Percentiles rank a stretch among this genome's conserved stretches.
These are phyloP conservation scores for Cenopis cana DNA, from an alignment of 2,888 invertebrate genomes.

Conservation along the genomic window DNA sequence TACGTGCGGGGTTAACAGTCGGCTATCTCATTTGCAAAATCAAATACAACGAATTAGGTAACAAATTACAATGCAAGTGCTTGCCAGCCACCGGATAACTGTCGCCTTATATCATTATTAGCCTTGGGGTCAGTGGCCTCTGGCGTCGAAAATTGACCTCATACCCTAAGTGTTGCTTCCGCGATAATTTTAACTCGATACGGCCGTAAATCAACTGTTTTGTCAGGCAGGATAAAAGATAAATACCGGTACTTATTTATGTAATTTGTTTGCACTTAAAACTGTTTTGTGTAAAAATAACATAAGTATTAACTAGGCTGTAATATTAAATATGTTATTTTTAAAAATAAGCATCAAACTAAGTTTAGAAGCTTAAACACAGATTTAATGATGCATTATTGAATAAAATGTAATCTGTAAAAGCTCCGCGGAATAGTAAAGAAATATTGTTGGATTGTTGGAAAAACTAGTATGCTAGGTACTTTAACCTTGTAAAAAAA, in stretches of 20 bases:
- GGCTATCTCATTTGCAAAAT: background rate
- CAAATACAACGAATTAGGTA: background rate
- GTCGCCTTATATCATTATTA: constrained; percentile 38
- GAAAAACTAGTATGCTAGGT: no score
- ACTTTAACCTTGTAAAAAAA: no score
- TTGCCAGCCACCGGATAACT: constrained; percentile 31
- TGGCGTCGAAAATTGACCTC: constrained; percentile 41
- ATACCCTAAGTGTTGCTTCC: constrained; percentile 41
- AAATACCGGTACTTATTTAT: constrained; percentile 35
- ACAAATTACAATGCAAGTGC: constrained; percentile 24
- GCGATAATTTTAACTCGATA: constrained; percentile 43
- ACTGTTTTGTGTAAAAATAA: background rate
- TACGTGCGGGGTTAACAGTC: background rate
- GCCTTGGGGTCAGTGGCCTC: constrained; percentile 37
- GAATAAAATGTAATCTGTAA: background rate
- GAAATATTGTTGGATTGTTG: no score
- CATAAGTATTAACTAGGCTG: no score
- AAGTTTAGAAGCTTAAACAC: no score
- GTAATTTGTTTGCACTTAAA: background rate
- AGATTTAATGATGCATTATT: background rate
- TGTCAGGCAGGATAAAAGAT: constrained; percentile 29
- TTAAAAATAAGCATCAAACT: no score
- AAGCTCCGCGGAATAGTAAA: no score
- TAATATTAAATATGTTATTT: no score
- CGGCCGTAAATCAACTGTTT: constrained; percentile 32